phyloP scores from a whole-genome alignment of 2,888 invertebrate species.

The Tuta absoluta region DNA sequence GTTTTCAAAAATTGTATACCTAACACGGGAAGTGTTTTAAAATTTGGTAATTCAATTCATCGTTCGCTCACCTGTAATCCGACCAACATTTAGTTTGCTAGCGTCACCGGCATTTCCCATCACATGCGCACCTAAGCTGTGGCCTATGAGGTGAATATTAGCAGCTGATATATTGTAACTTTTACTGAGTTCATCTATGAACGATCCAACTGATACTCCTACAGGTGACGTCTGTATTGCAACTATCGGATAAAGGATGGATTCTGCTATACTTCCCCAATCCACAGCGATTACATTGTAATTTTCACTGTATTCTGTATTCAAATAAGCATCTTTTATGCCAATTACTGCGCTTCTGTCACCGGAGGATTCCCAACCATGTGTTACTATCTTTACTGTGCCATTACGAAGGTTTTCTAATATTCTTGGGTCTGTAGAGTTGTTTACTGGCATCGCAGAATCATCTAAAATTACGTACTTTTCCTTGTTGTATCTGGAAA shows the following conservation, averaged over 20 bases:
- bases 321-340: conserved; percentile 69
- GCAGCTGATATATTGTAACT: conserved; percentile 47
- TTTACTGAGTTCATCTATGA: conserved; percentile 44
- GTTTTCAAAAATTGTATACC: no score
- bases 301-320: conserved; percentile 42
- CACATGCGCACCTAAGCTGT: conserved; percentile 63
- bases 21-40: no score
- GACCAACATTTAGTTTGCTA: conserved; percentile 41
- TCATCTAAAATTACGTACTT: conserved; percentile 46
- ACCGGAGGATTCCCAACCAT: conserved; percentile 74
- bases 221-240: conserved; percentile 51
- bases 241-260: conserved; percentile 52
- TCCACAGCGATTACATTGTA: conserved; percentile 69
- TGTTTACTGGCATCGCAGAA: conserved; percentile 35
- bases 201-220: conserved; percentile 46
- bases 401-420: conserved; percentile 35
- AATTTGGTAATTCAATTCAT: no score
- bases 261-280: conserved; percentile 57
- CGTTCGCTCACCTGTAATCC: conserved; percentile 50
- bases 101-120: conserved; percentile 56
- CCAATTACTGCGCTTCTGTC: conserved; percentile 51
- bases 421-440: conserved; percentile 26
- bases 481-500: conserved; percentile 44
- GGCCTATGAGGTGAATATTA: conserved; percentile 57
- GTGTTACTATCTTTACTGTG: conserved; percentile 74